Percentiles rank a stretch among this genome's conserved stretches.
Evolutionary conservation across 1,140 invertebrate species (phyloP).

Genomic region (Lepidostoma basale): DNA sequence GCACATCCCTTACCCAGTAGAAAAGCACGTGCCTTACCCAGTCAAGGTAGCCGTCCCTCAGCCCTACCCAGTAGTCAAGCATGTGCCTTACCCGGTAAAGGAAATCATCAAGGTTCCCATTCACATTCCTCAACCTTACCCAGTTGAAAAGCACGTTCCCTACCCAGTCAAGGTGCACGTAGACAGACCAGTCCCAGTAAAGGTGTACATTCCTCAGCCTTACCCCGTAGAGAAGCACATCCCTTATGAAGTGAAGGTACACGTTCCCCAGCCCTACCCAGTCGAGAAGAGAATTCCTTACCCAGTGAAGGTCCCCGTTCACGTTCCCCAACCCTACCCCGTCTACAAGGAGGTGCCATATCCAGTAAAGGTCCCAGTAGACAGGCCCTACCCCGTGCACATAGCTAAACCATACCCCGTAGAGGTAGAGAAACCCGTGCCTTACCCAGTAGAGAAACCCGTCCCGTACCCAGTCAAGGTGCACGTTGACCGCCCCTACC

Average conservation of each 20-base stretch:
- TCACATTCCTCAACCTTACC: slow-evolving; percentile 71
- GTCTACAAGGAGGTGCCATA: slow-evolving; percentile 68
- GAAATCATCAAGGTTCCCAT: slow-evolving; percentile 71
- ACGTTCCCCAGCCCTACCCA: slow-evolving; percentile 62
- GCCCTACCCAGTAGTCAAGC: slow-evolving; percentile 71
- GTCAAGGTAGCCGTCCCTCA: slow-evolving; percentile 66
- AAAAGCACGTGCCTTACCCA: slow-evolving; percentile 55
- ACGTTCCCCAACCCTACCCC: slow-evolving; percentile 68
- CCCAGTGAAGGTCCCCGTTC: slow-evolving; percentile 69
- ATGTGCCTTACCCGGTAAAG: slow-evolving; percentile 70
- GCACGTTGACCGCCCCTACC: slow-evolving; percentile 63
- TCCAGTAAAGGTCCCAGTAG: slow-evolving; percentile 73
- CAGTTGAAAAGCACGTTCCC: slow-evolving; percentile 70
- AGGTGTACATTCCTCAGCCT: slow-evolving; percentile 70
- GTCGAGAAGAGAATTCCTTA: slow-evolving; percentile 68
- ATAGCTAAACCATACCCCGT: slow-evolving; percentile 69
- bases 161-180: slow-evolving; percentile 74
- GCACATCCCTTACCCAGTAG: slow-evolving; percentile 66
- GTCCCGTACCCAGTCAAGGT: slow-evolving; percentile 70
- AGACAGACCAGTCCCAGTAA: slow-evolving; percentile 69
- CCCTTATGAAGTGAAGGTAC: slow-evolving; percentile 62
- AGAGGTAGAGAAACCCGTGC: slow-evolving; percentile 71
- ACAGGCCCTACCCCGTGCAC: slow-evolving; percentile 75
- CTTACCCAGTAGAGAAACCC: slow-evolving; percentile 70
- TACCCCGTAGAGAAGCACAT: slow-evolving; percentile 67